phyloP scores from a whole-genome alignment of 2,797 vertebrate species.

The Semotilus atromaculatus region DNA sequence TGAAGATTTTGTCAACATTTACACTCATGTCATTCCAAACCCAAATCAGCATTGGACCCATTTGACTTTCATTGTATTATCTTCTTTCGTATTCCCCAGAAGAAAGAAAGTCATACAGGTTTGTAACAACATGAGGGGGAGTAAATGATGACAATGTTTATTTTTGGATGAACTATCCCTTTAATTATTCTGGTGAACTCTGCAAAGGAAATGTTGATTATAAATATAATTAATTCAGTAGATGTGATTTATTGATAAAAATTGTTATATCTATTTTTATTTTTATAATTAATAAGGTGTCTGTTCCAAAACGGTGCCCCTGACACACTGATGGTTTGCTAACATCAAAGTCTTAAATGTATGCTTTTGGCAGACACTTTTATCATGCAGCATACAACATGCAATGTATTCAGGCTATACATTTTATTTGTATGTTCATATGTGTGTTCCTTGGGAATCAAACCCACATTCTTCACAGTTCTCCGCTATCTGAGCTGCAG shows the following conservation, averaged over 20 bases:
- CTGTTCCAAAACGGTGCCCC: background rate
- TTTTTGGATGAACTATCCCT: background rate
- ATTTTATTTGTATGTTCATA: constrained; percentile 9
- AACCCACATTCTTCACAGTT: background rate
- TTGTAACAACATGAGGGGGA: background rate
- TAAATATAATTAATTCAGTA: background rate
- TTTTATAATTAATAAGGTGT: background rate
- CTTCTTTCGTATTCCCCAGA: background rate
- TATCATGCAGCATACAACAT: constrained; percentile 2
- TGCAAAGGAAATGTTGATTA: background rate
- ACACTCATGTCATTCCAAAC: background rate
- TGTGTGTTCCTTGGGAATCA: background rate
- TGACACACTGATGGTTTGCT: background rate
- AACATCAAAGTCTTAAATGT: background rate
- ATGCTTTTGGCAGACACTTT: background rate
- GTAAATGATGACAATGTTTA: background rate
- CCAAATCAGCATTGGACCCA: background rate
- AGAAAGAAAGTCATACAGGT: background rate
- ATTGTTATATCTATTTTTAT: background rate
- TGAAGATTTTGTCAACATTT: background rate
- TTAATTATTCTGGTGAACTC: background rate
- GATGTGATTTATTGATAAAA: too few relatives aligned
- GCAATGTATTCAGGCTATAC: background rate
- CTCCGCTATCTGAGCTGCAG: background rate
- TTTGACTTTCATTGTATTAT: background rate